Evolutionary conservation across 2,888 invertebrate species (phyloP), one percentile per base, ranked within the genome.

Genomic region (Laothoe populi): DNA sequence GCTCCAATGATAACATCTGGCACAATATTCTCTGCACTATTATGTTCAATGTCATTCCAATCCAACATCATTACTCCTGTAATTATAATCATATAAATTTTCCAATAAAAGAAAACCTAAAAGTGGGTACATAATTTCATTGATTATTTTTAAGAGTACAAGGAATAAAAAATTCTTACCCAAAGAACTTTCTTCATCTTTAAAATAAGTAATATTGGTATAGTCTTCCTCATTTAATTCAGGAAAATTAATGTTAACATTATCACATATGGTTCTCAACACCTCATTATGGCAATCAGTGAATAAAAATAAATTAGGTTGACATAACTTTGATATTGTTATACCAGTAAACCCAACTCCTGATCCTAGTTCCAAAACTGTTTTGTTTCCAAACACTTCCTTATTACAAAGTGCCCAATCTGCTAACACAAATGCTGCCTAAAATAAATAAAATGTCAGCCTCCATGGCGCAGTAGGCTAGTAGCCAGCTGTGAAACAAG

Each of bases 281-380:
- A 97, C 97, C 58, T 93, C 88, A 0, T 83, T 74, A 76, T 96
- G 96, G 73, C 95, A 95, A 81, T 97, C 97, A 16, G 95, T 95
- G 59, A 97, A 92, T 60, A 93, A 86, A 53, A 96, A 89, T 57
- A 90, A 83, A 60, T 88, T 83, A 0, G 95, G 93, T 31, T 83
- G 66, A 74, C 95, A 95, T 57, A 86, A 78, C 62, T 94, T 93
- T 31, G 94, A 87, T 42, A 95, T 83, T 3, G 94, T 87, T 42
- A 97, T 89, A 19, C 97, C 96, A 42, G 95, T 94, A 60, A 97
- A 91, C 0, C 97, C 97, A 19, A 95, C 93, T 26, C 97, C 97
- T 11, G 96, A 95, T 11, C 97, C 97, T 4, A 97, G 86, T 88
- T 97, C 97, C 4, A 97, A 73, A 4, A 97, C 77, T 49, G 81